Base-by-base conservation (phyloP, 2,888 invertebrate genomes). In the Diadromus collaris region DNA sequence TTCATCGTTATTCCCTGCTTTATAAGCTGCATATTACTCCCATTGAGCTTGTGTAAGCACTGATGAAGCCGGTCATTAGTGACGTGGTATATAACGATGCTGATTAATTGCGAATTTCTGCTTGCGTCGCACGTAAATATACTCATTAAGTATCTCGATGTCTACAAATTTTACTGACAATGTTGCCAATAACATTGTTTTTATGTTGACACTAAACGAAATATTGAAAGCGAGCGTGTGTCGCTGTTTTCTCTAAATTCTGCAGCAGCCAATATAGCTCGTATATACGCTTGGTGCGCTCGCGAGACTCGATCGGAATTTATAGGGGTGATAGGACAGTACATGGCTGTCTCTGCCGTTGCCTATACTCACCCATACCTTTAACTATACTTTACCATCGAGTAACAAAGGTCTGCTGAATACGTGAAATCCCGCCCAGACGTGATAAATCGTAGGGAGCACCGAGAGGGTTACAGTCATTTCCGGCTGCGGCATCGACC, bases 261-360 rank as follows among this genome's bases (percentile, higher is more conserved):
- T n/a, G 27, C 38, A 48, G 21, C 34, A 34, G 27, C 34, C 65
- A 6, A 34, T n/a, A 48, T 10, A 19, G 48, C 48, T 51, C 29
- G 13, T 51, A n/a, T n/a, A n/a, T n/a, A n/a, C n/a, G n/a, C 48
- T 19, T 7, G 24, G 54, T 38, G n/a, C 56, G 27, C 27, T 54
- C n/a, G 46, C 32, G 19, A 32, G 44, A 67, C 71, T 56, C 67
- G 71, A 61, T 68, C 16, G 38, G 67, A 77, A 77, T 77, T 72
- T 63, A 32, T 56, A 24, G 56, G 34, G 10, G 9, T 68, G 56
- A 29, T 56, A 38, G 21, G 21, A 16, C 6, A 29, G 16, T n/a
- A 56, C 54, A n/a, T n/a, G 13, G 27, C 19, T n/a, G n/a, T n/a
- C n/a, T n/a, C n/a, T n/a, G 6, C 16, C 16, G 27, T 38, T 38